Evolutionary conservation across 2,888 invertebrate genomes (phyloP), one percentile per base, ranked within the genome.

Genomic region (Dicranocentrus wangi): DNA sequence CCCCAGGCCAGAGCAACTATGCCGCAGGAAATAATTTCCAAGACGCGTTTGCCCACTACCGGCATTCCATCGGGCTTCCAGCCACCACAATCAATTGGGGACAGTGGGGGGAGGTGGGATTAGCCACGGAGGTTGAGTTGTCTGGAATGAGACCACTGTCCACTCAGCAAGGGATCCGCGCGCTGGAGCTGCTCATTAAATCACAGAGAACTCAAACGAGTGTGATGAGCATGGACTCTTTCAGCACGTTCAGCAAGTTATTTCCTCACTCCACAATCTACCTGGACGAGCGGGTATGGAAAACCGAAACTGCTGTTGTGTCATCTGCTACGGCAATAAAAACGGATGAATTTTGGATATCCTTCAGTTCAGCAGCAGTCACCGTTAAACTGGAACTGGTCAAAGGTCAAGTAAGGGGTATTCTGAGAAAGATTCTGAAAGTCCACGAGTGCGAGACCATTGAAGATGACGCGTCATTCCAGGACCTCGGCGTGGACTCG

Each of bases 1-100:
- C 47, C 0, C 47, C 70, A 8, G 83, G 15, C 3, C 81, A 81
- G 53, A 32, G 58, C 13, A 81, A 81, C 32, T 78, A 83, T 47
- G 39, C 55, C 15, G 81, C 81, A 17, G 78, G 63, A n/a, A 81
- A 77, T 28, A 43, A 25, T 3, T 83, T 77, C 70, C 42, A 81
- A 43, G 83, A 83, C 43, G 43, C 73, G 0, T 78, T 83, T n/a
- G 69, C 66, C n/a, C 19, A 75, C 23, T 75, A 82, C 47, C 65
- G 82, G 43, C 25, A 68, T 19, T 68, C 73, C 15, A 19, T 82
- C 8, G 82, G 82, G 15, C 65, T 82, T 7, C 69, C 78, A 7
- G 68, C 63, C 1, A 68, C 51, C 1, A 68, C 68, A 1, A 55
- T 82, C 1, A 82, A 82, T 27, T 82, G 82, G 82, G 82, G 53